Conservation (phyloP, 2,888 invertebrate species). For the Leptinotarsa rubiginosa region DNA sequence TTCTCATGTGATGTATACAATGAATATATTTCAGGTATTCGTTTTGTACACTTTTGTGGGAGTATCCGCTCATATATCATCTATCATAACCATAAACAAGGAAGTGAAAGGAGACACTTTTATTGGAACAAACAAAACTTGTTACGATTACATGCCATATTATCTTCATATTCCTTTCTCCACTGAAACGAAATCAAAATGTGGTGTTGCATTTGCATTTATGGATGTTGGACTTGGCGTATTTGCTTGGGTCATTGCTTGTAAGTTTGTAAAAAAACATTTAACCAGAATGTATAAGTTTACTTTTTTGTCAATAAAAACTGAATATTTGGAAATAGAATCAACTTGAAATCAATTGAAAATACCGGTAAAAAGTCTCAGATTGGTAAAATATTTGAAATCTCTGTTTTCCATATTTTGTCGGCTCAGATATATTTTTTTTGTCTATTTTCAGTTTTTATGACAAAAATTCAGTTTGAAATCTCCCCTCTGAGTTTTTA, state of each 20-base stretch:
- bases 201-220: slow-evolving; percentile 43
- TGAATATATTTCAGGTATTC: slow-evolving; percentile 40
- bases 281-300: no score
- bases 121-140: slow-evolving; percentile 41
- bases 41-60: slow-evolving; percentile 45
- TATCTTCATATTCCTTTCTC: slow-evolving; percentile 46
- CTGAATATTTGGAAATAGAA: no score
- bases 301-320: no score
- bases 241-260: slow-evolving; percentile 45
- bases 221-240: slow-evolving; percentile 46
- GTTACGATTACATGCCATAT: slow-evolving; percentile 45
- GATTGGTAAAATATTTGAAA: no score
- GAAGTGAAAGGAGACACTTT: slow-evolving; percentile 40
- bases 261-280: slow-evolving; percentile 33
- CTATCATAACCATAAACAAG: slow-evolving; percentile 39
- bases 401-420: no score
- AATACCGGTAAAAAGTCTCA: no score
- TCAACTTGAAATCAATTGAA: no score
- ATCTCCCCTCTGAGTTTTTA: no score
- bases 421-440: no score
- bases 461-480: no score
- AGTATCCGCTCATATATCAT: slow-evolving; percentile 44
- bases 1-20: not conserved
- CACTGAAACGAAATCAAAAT: slow-evolving; percentile 35
- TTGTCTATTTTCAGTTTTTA: no score